A percentile compares a stretch with the other conserved stretches of the same genome.
Evolutionary conservation across 2,888 invertebrate species (phyloP).

Genomic region (Tanytarsus gracilentus): DNA sequence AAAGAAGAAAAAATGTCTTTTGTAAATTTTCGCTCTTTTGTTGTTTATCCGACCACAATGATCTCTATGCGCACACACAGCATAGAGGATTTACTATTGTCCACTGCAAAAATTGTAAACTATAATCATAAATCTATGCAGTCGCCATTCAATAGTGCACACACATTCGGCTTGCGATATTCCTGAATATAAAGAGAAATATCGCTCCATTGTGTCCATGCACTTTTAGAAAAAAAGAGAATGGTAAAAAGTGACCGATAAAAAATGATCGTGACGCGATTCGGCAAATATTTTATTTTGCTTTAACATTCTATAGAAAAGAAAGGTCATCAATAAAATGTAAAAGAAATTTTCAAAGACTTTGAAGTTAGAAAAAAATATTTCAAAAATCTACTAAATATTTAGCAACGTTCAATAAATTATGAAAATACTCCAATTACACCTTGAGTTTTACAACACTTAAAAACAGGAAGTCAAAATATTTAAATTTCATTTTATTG

Average conservation of each 20-base stretch:
- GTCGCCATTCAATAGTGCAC: neutral
- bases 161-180: neutral
- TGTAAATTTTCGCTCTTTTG: slow-evolving; percentile 1
- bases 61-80: neutral
- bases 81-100: slow-evolving; percentile 15
- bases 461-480: too few relatives aligned
- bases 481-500: too few relatives aligned
- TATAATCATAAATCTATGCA: slow-evolving; percentile 21
- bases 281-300: too few relatives aligned
- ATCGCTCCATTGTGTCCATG: neutral
- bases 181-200: neutral
- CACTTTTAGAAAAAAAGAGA: neutral
- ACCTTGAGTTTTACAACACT: too few relatives aligned
- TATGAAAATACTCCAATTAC: too few relatives aligned
- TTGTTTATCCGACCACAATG: slow-evolving; percentile 22
- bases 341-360: neutral
- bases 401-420: too few relatives aligned
- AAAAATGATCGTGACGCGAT: neutral
- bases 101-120: slow-evolving; percentile 3
- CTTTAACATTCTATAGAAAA: too few relatives aligned
- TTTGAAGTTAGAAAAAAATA: neutral
- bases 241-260: neutral
- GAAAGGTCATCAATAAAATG: too few relatives aligned
- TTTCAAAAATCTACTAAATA: neutral
- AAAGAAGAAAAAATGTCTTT: slow-evolving; percentile 8